phyloP scores from a whole-genome alignment of 1,140 invertebrate genomes.

The Drosophila navojoa region DNA sequence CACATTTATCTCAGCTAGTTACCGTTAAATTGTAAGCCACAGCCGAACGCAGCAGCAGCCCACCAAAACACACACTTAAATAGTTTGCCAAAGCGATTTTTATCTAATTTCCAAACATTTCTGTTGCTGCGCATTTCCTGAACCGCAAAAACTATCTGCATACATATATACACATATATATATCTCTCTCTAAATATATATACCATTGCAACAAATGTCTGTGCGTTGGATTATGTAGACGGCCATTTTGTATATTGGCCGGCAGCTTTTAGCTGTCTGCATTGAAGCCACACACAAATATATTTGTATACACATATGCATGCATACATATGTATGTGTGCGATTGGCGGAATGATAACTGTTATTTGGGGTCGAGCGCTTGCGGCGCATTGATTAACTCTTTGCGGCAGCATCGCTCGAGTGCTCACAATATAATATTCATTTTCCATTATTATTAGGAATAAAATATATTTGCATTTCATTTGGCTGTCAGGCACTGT shows the following conservation, averaged over 20 bases:
- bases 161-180: background rate
- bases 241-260: slow-evolving; percentile 32
- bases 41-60: slow-evolving; percentile 5
- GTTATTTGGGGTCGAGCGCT: slow-evolving; percentile 35
- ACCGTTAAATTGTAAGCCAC: slow-evolving; percentile 64
- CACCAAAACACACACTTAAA: slow-evolving; percentile 3
- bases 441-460: slow-evolving; percentile 60
- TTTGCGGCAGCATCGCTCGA: slow-evolving; percentile 36
- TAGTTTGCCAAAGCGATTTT: slow-evolving; percentile 38
- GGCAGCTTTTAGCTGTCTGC: slow-evolving; percentile 37
- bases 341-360: slow-evolving; percentile 35
- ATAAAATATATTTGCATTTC: slow-evolving; percentile 52
- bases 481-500: slow-evolving; percentile 26
- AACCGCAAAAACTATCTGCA: slow-evolving; percentile 45
- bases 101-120: slow-evolving; percentile 51
- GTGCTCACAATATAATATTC: slow-evolving; percentile 37
- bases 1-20: slow-evolving; percentile 66
- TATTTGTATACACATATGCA: background rate
- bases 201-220: background rate
- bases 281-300: slow-evolving; percentile 24
- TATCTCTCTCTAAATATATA: background rate
- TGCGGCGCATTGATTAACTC: slow-evolving; percentile 73
- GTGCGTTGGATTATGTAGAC: slow-evolving; percentile 30
- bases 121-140: slow-evolving; percentile 37
- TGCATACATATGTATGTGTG: slow-evolving; percentile 8